These are phyloP conservation scores for Caenorhabditis remanei DNA, from an alignment of 1,140 invertebrate species.

Conservation along the genomic window DNA sequence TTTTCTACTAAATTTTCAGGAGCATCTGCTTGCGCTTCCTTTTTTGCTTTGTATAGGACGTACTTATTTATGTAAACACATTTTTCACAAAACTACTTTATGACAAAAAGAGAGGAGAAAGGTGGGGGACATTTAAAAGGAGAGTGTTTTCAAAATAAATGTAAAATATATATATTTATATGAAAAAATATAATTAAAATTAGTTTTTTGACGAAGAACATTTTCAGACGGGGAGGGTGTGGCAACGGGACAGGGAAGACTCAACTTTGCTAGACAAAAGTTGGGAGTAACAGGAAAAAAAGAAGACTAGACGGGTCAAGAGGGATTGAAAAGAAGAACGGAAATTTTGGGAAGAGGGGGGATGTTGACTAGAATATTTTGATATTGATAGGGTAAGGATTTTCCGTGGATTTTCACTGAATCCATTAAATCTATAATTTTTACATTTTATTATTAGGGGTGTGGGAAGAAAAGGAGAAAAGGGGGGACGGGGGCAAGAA, in stretches of 20 bases:
- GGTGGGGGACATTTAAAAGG: too few species aligned
- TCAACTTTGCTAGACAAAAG: constrained; percentile 17
- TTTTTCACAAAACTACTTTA: too few species aligned
- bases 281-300: background rate
- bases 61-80: too few species aligned
- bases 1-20: too few species aligned
- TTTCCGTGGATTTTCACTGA: background rate
- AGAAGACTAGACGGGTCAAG: background rate
- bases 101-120: too few species aligned
- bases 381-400: background rate
- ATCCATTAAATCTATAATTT: background rate
- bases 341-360: background rate
- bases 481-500: background rate
- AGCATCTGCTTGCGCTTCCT: too few species aligned
- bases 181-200: too few species aligned
- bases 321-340: background rate
- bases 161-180: too few species aligned
- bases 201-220: background rate
- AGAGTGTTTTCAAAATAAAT: too few species aligned
- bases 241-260: background rate
- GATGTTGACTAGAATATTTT: background rate
- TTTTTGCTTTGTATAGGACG: too few species aligned
- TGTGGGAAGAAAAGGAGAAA: background rate
- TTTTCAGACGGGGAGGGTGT: background rate
- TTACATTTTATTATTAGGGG: constrained; percentile 24